Base-by-base conservation (phyloP, 2,888 invertebrate species). In the Yponomeuta malinellus region DNA sequence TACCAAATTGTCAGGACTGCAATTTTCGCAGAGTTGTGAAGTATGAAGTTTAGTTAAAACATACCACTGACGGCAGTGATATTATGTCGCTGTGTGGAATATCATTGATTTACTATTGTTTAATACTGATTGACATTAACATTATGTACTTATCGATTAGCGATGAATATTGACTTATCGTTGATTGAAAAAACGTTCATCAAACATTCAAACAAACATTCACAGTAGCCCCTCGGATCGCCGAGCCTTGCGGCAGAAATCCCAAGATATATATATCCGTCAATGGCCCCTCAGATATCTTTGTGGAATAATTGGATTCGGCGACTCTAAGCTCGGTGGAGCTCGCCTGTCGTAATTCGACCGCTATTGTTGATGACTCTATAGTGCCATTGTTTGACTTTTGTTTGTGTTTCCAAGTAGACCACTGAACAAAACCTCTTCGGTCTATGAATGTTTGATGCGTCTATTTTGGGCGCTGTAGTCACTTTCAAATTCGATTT, bases 231-330 rank as follows among this genome's bases (percentile, higher is more conserved):
- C 52, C 52, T 59, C 15, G 15, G 52, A 59, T 59, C 65, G 65
- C 12, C 65, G 31, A 15, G 33, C 31, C 31, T 65, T 10, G 12
- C 31, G 33, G 65, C 65, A 23, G 64, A 64, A 59, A 70, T 52
- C 64, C 70, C 37, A 71, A 63, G 64, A 70, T 71, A 43, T 5
- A 69, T 66, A 71, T 72, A 74, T 73, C 74, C 73, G 73, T 73
- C 74, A 72, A 75, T 74, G 73, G 75, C 74, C 75, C 73, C 75
- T 73, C 72, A 72, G 76, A 74, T 75, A 74, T 76, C 72, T 74
- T 74, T 72, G 65, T 73, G 72, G 15, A 23, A 76, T 77, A 77
- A 76, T 76, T 76, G 74, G 75, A 75, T 75, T 74, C 70, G 73
- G 59, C 68, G 71, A 72, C 71, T 71, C 72, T 59, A 59, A 59